Percentiles rank a stretch among this genome's conserved stretches.
Conservation (phyloP, 2,888 invertebrate genomes). For the Allophyes oxyacanthae region DNA sequence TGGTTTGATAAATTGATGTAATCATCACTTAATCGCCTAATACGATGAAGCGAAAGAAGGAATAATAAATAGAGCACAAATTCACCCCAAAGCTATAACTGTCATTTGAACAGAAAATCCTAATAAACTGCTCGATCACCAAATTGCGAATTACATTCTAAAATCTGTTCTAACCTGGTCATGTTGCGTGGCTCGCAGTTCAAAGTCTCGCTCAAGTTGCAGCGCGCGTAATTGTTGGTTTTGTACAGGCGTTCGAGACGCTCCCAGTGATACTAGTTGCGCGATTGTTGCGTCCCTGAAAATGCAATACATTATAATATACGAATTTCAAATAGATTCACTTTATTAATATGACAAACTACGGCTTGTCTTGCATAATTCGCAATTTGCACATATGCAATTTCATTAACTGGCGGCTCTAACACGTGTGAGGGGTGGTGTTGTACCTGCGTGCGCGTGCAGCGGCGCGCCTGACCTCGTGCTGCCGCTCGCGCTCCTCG, state of each 20-base stretch:
- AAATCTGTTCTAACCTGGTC: slow-evolving; percentile 81
- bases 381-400: too few species aligned
- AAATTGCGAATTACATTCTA: too few species aligned
- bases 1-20: slow-evolving; percentile 19
- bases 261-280: slow-evolving; percentile 92
- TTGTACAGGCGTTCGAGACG: slow-evolving; percentile 92
- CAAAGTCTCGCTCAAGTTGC: slow-evolving; percentile 97
- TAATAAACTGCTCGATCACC: too few species aligned
- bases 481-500: slow-evolving; percentile 91
- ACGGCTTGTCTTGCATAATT: too few species aligned
- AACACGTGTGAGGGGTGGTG: too few species aligned
- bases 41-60: too few species aligned
- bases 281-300: slow-evolving; percentile 95
- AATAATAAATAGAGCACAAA: too few species aligned
- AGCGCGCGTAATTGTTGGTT: slow-evolving; percentile 96
- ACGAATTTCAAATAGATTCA: too few species aligned
- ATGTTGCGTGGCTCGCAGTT: slow-evolving; percentile 94
- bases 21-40: not conserved
- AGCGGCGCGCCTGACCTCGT: slow-evolving; percentile 91
- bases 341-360: too few species aligned
- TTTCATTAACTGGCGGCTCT: too few species aligned
- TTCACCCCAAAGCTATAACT: too few species aligned
- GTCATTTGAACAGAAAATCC: too few species aligned
- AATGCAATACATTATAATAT: not conserved
- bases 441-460: slow-evolving; percentile 87